Base-by-base conservation (phyloP, 1,140 invertebrate genomes). In the Orius laevigatus region DNA sequence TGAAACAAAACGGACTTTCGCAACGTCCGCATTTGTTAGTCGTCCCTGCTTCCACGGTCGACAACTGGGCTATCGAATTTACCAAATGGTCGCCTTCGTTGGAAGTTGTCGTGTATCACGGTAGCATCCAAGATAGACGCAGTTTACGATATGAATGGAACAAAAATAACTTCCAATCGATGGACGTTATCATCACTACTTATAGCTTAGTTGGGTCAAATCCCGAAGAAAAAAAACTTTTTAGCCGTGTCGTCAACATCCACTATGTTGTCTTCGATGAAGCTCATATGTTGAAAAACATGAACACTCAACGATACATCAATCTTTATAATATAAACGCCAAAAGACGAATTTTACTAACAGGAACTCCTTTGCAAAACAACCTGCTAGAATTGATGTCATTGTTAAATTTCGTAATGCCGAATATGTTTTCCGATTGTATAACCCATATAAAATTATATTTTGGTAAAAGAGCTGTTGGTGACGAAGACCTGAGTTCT, bases 271-370 rank as follows among this genome's bases (percentile, higher is more conserved):
- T 98, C 19, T 95, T 95, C 63, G 93, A 98, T 65, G 93, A 98
- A 64, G 93, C 90, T 1, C 93, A 98, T 59, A 93, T 96, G 87
- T 66, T 97, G 5, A 96, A 97, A 64, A 97, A 96, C 63, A 96
- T 96, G 88, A 78, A 79, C 32, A 89, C 90, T 4, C 75, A 82
- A 51, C 70, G 92, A 35, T 98, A 91, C 59, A 78, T 88, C 56
- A 83, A 85, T 62, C 69, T 97, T 10, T 80, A 92, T 56, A 80
- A 79, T 58, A 85, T 96, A 38, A 86, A 82, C 61, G 84, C 86
- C 3, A 73, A 77, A 57, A 75, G 81, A 63, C 71, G 88, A 32
- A 74, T 94, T 16, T 63, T 95, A 9, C 63, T 95, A 20, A 95
- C 90, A 1, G 91, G 91, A 6, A 95, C 90, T 0, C 91, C 91